Base-by-base conservation (phyloP, 2,797 vertebrate genomes). In the Trematomus bernacchii region DNA sequence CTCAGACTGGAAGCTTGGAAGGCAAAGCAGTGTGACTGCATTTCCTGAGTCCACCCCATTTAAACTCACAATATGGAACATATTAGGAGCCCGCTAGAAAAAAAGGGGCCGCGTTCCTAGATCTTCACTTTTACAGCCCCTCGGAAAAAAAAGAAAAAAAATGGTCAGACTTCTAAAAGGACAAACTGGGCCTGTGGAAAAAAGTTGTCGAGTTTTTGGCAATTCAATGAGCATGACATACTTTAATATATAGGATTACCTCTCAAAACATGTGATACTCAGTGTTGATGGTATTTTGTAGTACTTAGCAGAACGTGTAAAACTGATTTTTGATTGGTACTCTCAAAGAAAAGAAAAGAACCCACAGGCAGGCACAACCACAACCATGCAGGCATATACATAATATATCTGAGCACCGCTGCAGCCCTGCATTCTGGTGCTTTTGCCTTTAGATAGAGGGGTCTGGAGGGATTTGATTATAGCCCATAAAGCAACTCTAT, bases 31-130 rank as follows among this genome's bases (percentile, higher is more conserved):
- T 93, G 91, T 92, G 93, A 94, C 95, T 94, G 93, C 91, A 93
- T 94, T 96, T 95, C 95, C 94, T 94, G 90, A 94, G 89, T 93
- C 86, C 89, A 88, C 92, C 94, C 93, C 92, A 93, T 95, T 95
- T 95, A 94, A 94, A 94, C 93, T 94, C 94, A 93, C 91, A 96
- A 96, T 95, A 94, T 96, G 96, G 95, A 96, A 96, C 85, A 79
- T 92, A 95, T 96, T 95, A 96, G 92, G 81, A 94, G 82, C 82
- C 90, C 87, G 83, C 89, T 50, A 81, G 75, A 86, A 82, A 78
- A 85, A 88, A 84, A 86, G 87, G 86, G 79, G 77, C 48, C 13
- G 83, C 48, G 73, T 87, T 92, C 89, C 90, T 93, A 86, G 91
- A 92, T 93, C 90, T 94, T 91, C 88, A 93, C 90, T 93, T 95